A percentile compares a stretch with the other conserved stretches of the same genome.
phyloP scores from a whole-genome alignment of 2,888 invertebrate genomes.

The Drosophila nigritarsus region DNA sequence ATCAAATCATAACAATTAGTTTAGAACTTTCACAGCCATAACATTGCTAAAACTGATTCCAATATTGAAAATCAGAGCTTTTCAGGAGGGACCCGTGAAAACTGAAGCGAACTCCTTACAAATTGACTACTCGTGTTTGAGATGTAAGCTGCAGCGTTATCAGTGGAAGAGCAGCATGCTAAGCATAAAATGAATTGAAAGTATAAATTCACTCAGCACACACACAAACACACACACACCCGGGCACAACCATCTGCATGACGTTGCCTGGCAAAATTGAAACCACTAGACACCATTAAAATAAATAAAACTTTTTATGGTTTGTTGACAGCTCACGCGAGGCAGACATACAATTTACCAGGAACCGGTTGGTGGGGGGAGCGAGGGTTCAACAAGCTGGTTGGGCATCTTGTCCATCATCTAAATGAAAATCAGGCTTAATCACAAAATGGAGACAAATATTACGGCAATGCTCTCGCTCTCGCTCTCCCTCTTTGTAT shows the following conservation, averaged over 20 bases:
- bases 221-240: not conserved
- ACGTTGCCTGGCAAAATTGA: too few relatives aligned
- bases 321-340: slow-evolving; percentile 53
- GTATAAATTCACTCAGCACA: slow-evolving; percentile 39
- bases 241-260: too few relatives aligned
- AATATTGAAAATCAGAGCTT: not conserved
- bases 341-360: slow-evolving; percentile 29
- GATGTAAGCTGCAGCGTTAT: slow-evolving; percentile 24
- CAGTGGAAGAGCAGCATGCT: slow-evolving; percentile 22
- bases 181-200: slow-evolving; percentile 38
- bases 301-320: slow-evolving; percentile 54
- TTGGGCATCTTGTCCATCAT: slow-evolving; percentile 59
- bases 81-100: not conserved
- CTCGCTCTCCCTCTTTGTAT: not conserved
- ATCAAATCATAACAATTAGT: not conserved
- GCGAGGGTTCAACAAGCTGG: slow-evolving; percentile 17
- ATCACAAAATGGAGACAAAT: slow-evolving; percentile 67
- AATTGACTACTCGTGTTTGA: not conserved
- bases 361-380: slow-evolving; percentile 13
- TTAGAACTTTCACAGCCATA: not conserved
- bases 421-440: slow-evolving; percentile 76
- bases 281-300: slow-evolving; percentile 46
- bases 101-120: not conserved
- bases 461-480: slow-evolving; percentile 42
- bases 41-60: not conserved